Conservation (phyloP, 2,888 invertebrate species). For the Drosophila limbata region DNA sequence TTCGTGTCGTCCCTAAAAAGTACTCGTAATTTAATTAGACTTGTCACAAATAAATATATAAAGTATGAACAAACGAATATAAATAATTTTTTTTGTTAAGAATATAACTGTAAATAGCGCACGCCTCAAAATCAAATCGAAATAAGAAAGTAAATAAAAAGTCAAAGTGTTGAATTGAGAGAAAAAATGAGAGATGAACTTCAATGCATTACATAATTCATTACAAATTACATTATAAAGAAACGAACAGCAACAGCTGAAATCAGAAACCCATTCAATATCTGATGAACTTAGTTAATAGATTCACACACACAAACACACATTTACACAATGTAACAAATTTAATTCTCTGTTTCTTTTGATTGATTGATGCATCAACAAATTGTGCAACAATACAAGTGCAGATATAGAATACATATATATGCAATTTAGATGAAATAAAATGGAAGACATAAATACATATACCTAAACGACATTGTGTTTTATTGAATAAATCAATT, state of each 20-base stretch:
- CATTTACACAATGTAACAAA: slow-evolving; percentile 17
- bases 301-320: slow-evolving; percentile 18
- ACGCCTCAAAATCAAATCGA: slow-evolving; percentile 12
- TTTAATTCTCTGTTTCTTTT: slow-evolving; percentile 24
- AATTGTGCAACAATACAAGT: slow-evolving; percentile 42
- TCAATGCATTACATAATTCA: slow-evolving; percentile 24
- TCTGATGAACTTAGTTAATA: slow-evolving; percentile 36
- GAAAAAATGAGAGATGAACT: background rate
- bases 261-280: slow-evolving; percentile 25
- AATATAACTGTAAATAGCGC: slow-evolving; percentile 27
- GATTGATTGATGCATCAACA: slow-evolving; percentile 16
- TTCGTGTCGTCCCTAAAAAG: slow-evolving; percentile 40
- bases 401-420: slow-evolving; percentile 37
- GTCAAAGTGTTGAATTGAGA: background rate
- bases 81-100: slow-evolving; percentile 26
- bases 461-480: slow-evolving; percentile 7
- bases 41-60: slow-evolving; percentile 9
- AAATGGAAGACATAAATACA: slow-evolving; percentile 42
- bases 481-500: slow-evolving; percentile 14
- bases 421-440: slow-evolving; percentile 52
- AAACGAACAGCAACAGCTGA: slow-evolving; percentile 1
- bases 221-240: slow-evolving; percentile 9
- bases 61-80: background rate
- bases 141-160: background rate
- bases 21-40: slow-evolving; percentile 46